phyloP scores from a whole-genome alignment of 1,140 invertebrate genomes.

The Lethocerus indicus region DNA sequence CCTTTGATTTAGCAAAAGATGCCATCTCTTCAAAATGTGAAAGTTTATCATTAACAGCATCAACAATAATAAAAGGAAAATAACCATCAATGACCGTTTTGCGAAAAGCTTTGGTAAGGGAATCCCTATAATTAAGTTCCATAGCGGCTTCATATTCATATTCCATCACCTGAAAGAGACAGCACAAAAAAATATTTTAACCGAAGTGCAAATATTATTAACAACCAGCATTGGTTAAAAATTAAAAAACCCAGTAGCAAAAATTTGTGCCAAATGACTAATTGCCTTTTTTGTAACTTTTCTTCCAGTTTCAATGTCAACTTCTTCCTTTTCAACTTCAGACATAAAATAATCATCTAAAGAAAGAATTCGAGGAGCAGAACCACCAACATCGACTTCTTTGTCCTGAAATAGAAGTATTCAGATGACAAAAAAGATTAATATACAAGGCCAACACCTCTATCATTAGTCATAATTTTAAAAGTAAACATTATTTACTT shows the following conservation, averaged over 20 bases:
- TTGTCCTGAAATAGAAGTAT: slow-evolving; percentile 38
- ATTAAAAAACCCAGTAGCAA: neutral
- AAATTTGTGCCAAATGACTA: neutral
- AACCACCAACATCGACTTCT: slow-evolving; percentile 55
- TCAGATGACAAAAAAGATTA: slow-evolving; percentile 9
- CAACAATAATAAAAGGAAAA: slow-evolving; percentile 84
- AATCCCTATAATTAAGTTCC: slow-evolving; percentile 65
- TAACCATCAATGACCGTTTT: slow-evolving; percentile 82
- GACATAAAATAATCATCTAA: slow-evolving; percentile 93
- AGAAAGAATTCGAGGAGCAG: slow-evolving; percentile 73
- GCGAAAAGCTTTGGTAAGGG: slow-evolving; percentile 78
- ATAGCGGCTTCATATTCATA: slow-evolving; percentile 81
- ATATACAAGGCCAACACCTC: too few relatives aligned
- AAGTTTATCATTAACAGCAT: slow-evolving; percentile 69
- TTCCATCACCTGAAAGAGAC: slow-evolving; percentile 49
- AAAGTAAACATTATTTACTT: too few relatives aligned
- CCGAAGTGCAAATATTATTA: neutral
- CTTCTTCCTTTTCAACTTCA: slow-evolving; percentile 65
- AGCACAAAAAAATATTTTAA: neutral
- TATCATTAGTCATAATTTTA: too few relatives aligned
- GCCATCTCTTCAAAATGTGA: slow-evolving; percentile 74
- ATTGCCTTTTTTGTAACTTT: slow-evolving; percentile 42
- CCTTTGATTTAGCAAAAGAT: slow-evolving; percentile 69
- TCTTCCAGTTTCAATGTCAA: slow-evolving; percentile 62
- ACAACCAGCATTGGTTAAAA: neutral